phyloP scores from a whole-genome alignment of 2,888 invertebrate species.

The Cyclophora punctaria region DNA sequence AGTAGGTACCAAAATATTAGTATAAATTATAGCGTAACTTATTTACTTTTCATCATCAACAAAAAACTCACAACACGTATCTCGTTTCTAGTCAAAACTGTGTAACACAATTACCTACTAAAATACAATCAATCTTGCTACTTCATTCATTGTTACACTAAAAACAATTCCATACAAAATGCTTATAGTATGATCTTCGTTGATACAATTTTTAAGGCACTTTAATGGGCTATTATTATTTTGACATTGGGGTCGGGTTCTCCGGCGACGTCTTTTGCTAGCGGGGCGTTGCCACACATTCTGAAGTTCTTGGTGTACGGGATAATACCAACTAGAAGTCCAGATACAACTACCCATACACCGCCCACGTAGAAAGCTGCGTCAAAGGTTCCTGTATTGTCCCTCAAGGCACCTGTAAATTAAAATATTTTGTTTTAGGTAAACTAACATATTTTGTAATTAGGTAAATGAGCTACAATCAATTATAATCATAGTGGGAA shows the following conservation, averaged over 20 bases:
- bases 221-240: constrained; percentile 63
- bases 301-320: constrained; percentile 79
- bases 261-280: constrained; percentile 59
- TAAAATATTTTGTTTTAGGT: background rate
- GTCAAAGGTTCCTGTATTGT: constrained; percentile 82
- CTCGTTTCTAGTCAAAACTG: too few species aligned
- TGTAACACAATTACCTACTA: too few species aligned
- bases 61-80: too few species aligned
- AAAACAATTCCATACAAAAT: too few species aligned
- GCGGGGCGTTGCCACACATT: constrained; percentile 68
- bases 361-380: constrained; percentile 88
- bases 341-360: constrained; percentile 86
- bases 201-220: too few species aligned
- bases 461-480: background rate
- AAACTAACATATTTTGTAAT: background rate
- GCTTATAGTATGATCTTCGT: too few species aligned
- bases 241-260: constrained; percentile 62
- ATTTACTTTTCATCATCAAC: too few species aligned
- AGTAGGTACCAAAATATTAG: too few species aligned
- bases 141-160: too few species aligned
- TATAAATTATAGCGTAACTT: too few species aligned
- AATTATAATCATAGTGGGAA: too few species aligned
- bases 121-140: too few species aligned
- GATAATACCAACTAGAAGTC: constrained; percentile 79
- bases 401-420: constrained; percentile 64